Base-by-base conservation (phyloP, 2,888 invertebrate genomes). In the Hymenopus coronatus region DNA sequence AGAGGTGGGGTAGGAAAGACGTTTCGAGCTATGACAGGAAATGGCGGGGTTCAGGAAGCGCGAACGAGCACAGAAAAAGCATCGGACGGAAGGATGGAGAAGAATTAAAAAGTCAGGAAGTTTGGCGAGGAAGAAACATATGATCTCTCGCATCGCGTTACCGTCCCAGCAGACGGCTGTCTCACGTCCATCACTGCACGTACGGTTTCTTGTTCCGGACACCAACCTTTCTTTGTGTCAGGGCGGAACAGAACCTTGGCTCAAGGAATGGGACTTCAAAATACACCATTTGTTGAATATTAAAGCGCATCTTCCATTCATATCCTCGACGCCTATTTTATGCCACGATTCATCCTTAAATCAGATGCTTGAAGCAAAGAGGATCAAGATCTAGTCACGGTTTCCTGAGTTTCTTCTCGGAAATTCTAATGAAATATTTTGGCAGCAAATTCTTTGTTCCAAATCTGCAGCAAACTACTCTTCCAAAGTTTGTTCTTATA, bases 101-200 rank as follows among this genome's bases (percentile, higher is more conserved):
- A 84, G 84, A 33, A 84, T 84, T 84, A 84, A 84, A 84, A 84
- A 84, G 84, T 84, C 84, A 84, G 7, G 84, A 84, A 30, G 84
- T 30, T 84, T 84, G 27, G 28, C 84, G 54, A 70, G 54, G 54
- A 70, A 70, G 54, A 70, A 70, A 70, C 54, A 70, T 70, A 70
- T 70, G 54, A 70, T 70, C 54, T 20, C 54, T 70, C 54, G 54
- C 54, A 70, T 70, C 54, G 54, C 6, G 54, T 70, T 70, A 70
- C 54, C 54, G 6, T 70, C 20, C 54, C 54, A 70, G 25, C 15
- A 70, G 54, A 70, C 54, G 54, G 15, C 54, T 70, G 54, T 70
- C 54, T 70, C 54, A 70, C 54, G 54, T 70, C 54, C 54, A 20
- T 70, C 54, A 70, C 54, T 70, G 25, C 54, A 70, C 54, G 54